Percentiles rank a stretch among this genome's conserved stretches.
These are phyloP conservation scores for Bombycilla garrulus DNA, from an alignment of 2,113 vertebrate genomes.

Conservation along the genomic window DNA sequence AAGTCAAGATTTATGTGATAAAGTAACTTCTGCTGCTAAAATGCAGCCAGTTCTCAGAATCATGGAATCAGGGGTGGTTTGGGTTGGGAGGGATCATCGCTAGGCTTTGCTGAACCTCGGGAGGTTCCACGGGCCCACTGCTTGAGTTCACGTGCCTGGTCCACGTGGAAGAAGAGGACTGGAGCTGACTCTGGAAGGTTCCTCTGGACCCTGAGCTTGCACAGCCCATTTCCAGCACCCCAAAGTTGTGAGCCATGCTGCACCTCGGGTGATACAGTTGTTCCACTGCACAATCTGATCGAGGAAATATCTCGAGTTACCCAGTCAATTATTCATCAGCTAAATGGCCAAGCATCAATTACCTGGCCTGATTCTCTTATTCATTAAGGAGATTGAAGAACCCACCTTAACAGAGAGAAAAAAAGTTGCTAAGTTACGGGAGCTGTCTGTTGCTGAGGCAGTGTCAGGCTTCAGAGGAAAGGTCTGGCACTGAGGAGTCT, in stretches of 20 bases:
- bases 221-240: conserved; percentile 47
- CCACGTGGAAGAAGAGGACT: background rate
- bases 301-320: conserved; percentile 85
- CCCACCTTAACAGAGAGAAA: conserved; percentile 70
- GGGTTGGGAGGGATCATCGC: background rate
- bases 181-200: background rate
- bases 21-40: background rate
- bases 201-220: background rate
- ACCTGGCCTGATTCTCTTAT: conserved; percentile 88
- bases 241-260: background rate
- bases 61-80: background rate
- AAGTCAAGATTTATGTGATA: fast-evolving
- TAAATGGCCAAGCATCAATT: conserved; percentile 91
- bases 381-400: conserved; percentile 96
- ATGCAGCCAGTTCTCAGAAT: background rate
- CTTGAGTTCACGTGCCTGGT: background rate
- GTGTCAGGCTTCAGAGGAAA: background rate
- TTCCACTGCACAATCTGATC: conserved; percentile 86
- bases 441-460: conserved; percentile 24
- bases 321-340: conserved; percentile 94
- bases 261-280: conserved; percentile 65
- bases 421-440: conserved; percentile 78
- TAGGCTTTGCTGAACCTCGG: background rate
- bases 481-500: background rate
- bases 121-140: background rate